Base-by-base conservation (phyloP, 2,113 vertebrate genomes). In the Diglossa brunneiventris region DNA sequence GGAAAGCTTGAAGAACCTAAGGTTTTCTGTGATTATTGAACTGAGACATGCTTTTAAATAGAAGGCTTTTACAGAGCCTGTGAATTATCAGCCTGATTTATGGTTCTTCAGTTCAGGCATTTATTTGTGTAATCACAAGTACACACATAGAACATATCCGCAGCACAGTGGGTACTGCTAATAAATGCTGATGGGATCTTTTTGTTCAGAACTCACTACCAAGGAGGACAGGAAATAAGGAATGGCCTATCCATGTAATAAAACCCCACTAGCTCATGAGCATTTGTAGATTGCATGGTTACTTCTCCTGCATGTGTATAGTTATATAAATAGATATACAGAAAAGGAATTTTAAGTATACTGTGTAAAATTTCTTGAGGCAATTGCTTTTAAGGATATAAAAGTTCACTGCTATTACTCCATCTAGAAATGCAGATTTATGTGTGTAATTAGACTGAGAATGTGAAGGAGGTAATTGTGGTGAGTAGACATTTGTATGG, bases 341-440 rank as follows among this genome's bases (percentile, higher is more conserved):
- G n/a, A 62, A 64, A 92, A 78, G 16, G 18, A 53, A 83, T 83
- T 90, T 90, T 41, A 35, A 58, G n/a, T 47, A 35, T 11, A 59
- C 7, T 39, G 14, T 23, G 47, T 52, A 74, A 27, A 63, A 44
- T 77, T 72, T 72, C 39, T 72, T 41, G 44, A 64, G 35, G 15
- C 11, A 74, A 13, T 56, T 76, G 33, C 28, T 92, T 84, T 87
- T 33, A 74, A 83, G 28, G 28, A 13, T 64, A 12, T 44, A n/a
- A 67, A 70, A 6, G 15, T 53, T 87, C 41, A 46, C 17, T 61
- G 26, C n/a, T 72, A 66, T 41, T 27, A 42, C 26, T 82, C 35
- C 27, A 66, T 37, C 73, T 74, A 92, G 83, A 87, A 87, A 75
- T 37, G 42, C 20, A 76, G 73, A 87, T 87, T 84, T 81, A 56